Percentiles rank a stretch among this genome's conserved stretches.
Evolutionary conservation across 1,140 invertebrate species (phyloP).

Genomic region (Diorhabda carinulata): DNA sequence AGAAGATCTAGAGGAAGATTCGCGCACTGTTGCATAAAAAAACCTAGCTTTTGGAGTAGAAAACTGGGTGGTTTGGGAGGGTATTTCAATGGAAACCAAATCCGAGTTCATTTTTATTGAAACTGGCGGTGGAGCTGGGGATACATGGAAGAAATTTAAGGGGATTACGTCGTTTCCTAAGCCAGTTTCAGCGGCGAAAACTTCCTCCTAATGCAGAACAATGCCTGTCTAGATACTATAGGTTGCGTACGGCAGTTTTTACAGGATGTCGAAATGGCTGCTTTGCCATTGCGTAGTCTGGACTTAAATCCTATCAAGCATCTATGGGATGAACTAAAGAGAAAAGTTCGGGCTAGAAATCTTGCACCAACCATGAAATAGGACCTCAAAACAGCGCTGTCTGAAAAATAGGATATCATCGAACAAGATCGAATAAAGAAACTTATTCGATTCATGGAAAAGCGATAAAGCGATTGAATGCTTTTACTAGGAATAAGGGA

Average conservation of each 20-base stretch:
- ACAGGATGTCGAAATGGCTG: not conserved
- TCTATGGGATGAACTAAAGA: not conserved
- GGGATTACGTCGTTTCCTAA: not conserved
- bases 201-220: too few species aligned
- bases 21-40: too few species aligned
- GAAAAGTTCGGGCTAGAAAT: too few species aligned
- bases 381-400: not conserved
- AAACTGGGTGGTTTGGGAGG: too few species aligned
- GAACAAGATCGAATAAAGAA: not conserved
- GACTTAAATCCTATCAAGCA: not conserved
- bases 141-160: too few species aligned
- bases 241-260: not conserved
- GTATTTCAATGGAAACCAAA: too few species aligned
- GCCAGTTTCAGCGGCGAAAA: not conserved
- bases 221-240: not conserved
- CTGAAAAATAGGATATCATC: not conserved
- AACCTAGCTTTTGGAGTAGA: too few species aligned
- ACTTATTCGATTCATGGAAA: not conserved
- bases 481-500: too few species aligned
- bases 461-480: not conserved
- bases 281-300: not conserved
- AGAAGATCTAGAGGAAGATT: too few species aligned
- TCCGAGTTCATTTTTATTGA: too few species aligned
- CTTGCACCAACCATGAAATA: too few species aligned
- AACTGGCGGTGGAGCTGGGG: too few species aligned